Evolutionary conservation across 1,140 invertebrate genomes (phyloP), one percentile per base, ranked within the genome.

Genomic region (Littorina saxatilis): DNA sequence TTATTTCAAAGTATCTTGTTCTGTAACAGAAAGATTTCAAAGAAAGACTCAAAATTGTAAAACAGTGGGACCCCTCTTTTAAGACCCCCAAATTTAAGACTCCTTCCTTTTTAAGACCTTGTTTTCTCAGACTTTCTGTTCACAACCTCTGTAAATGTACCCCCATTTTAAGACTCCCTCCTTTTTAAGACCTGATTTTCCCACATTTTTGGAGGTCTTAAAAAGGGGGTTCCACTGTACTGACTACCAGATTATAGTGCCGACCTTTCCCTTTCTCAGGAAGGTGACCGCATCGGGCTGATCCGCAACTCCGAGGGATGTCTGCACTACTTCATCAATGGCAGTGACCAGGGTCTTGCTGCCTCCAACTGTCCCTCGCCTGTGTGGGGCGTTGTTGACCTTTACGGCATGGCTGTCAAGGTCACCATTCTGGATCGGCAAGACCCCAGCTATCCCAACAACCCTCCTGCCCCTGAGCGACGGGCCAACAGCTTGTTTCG

Each of bases 341-440:
- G 90, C 40, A 84, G 89, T 29, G 92, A 92, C 81, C 92, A 92
- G 80, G 92, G 92, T 9, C 85, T 92, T 66, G 92, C 92, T 11
- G 87, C 92, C n/a, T 87, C 86, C 5, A 87, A 87, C 29, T 85
- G 88, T 7, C 89, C 92, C 0, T 70, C 81, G 9, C 87, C 87
- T 15, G 90, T 92, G 11, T 92, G 92, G 92, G 92, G 91, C 1
- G 92, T 92, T 13, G 91, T 92, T n/a, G 92, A 92, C 79, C 87
- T 92, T 1, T 92, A 92, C 82, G 92, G 92, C 17, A 92, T 98
- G 96, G 98, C 97, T 35, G 97, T 98, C 0, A 98, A 98, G 94
- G 96, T 97, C 23, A 90, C 87, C 66, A 91, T 91, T 32, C 77
- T 90, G 15, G 90, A 91, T 76, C 81, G 87, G 55, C 85, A 84